phyloP scores from a whole-genome alignment of 2,113 vertebrate species.

The Speoplatyrhinus poulsoni region DNA sequence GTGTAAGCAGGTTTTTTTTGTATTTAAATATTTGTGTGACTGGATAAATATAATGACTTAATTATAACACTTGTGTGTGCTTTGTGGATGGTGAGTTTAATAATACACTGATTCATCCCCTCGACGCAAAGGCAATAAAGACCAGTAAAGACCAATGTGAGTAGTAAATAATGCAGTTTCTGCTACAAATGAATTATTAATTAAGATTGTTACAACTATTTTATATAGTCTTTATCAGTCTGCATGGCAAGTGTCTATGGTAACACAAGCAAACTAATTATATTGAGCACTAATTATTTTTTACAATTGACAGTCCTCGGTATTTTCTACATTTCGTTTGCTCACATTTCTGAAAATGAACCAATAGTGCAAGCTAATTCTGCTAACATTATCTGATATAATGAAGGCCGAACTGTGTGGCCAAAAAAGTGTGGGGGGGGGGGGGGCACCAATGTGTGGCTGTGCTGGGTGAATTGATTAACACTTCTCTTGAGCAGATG shows the following conservation, averaged over 20 bases:
- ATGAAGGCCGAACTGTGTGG: neutral
- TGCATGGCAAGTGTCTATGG: too few relatives aligned
- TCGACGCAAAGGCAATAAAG: conserved; percentile 55
- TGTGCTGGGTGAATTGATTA: neutral
- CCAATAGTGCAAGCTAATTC: too few relatives aligned
- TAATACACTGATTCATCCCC: conserved; percentile 44
- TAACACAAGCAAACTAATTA: neutral
- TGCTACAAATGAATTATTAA: too few relatives aligned
- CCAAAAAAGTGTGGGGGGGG: too few relatives aligned
- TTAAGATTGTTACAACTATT: neutral
- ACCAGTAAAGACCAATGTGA: neutral
- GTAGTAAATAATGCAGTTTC: too few relatives aligned
- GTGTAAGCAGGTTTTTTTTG: neutral
- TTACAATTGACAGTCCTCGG: neutral
- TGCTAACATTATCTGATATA: neutral
- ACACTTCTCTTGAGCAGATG: conserved; percentile 1
- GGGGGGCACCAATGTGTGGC: neutral
- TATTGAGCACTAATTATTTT: too few relatives aligned
- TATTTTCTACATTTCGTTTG: neutral
- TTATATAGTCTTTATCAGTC: neutral
- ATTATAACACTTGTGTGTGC: conserved; percentile 8
- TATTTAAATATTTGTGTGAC: conserved; percentile 22
- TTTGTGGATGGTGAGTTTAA: conserved; percentile 15
- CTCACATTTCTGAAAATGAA: neutral
- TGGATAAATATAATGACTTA: neutral